These are phyloP conservation scores for Phortica magna DNA, from an alignment of 2,888 invertebrate species.

Conservation along the genomic window DNA sequence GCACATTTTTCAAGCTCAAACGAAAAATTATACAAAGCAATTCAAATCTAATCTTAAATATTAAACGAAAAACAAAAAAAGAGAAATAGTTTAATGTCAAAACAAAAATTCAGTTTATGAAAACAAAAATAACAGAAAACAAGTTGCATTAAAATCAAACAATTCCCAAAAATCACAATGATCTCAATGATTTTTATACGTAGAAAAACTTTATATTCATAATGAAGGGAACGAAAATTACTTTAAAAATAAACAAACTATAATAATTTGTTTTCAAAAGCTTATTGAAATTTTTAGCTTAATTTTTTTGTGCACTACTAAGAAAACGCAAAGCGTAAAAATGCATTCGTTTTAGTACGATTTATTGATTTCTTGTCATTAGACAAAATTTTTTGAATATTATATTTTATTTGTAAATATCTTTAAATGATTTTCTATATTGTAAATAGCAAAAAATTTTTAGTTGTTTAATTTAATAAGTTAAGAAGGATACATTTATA, in stretches of 20 bases:
- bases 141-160: conserved; percentile 57
- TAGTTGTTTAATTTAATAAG: conserved; percentile 37
- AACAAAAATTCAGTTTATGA: conserved; percentile 32
- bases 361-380: conserved; percentile 55
- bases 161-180: conserved; percentile 78
- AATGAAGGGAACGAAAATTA: conserved; percentile 39
- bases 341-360: conserved; percentile 9
- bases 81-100: conserved; percentile 32
- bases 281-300: conserved; percentile 47
- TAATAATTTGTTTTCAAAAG: conserved; percentile 45
- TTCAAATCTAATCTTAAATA: conserved; percentile 62
- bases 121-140: conserved; percentile 10
- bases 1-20: conserved; percentile 43
- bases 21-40: conserved; percentile 52
- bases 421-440: conserved; percentile 33
- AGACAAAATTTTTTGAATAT: conserved; percentile 43
- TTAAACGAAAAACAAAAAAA: conserved; percentile 48
- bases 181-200: conserved; percentile 75
- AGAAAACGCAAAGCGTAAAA: conserved; percentile 36
- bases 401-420: conserved; percentile 42
- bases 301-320: conserved; percentile 30
- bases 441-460: conserved; percentile 54
- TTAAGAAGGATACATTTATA: conserved; percentile 19
- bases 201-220: conserved; percentile 56
- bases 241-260: conserved; percentile 42